phyloP scores from a whole-genome alignment of 2,797 vertebrate species.

The Cossypha heuglini region DNA sequence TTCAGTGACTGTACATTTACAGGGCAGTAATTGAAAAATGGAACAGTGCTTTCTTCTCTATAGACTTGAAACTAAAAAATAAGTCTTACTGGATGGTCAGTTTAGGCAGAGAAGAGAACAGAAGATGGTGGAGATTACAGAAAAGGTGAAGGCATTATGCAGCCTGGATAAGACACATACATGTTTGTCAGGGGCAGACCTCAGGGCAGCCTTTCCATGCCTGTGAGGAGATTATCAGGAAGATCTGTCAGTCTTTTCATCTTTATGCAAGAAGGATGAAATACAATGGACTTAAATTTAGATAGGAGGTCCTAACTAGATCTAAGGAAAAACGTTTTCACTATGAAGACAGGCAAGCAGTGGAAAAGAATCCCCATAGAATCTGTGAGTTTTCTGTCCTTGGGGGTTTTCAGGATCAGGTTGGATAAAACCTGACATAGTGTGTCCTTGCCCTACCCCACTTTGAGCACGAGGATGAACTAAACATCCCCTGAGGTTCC shows the following conservation, averaged over 20 bases:
- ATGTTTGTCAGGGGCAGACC: rapidly evolving
- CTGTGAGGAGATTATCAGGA: background rate
- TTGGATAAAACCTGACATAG: background rate
- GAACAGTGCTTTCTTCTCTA: background rate
- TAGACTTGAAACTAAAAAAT: background rate
- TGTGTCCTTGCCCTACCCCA: background rate
- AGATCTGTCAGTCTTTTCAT: background rate
- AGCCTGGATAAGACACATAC: background rate
- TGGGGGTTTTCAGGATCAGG: background rate
- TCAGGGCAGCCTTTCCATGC: background rate
- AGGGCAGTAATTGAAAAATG: background rate
- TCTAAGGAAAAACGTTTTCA: background rate
- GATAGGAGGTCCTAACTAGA: background rate
- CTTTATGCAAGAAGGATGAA: background rate
- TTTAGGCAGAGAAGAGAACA: background rate
- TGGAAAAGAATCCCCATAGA: background rate
- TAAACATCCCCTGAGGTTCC: background rate
- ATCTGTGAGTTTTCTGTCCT: background rate
- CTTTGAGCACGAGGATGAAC: background rate
- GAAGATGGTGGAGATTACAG: background rate
- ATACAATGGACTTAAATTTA: background rate
- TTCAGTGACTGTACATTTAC: background rate
- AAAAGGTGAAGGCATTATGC: background rate
- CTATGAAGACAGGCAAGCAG: background rate
- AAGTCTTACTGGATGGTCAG: background rate